These are phyloP conservation scores for Xerus rutilus DNA, from an alignment of 2,797 vertebrate genomes.

Conservation along the genomic window DNA sequence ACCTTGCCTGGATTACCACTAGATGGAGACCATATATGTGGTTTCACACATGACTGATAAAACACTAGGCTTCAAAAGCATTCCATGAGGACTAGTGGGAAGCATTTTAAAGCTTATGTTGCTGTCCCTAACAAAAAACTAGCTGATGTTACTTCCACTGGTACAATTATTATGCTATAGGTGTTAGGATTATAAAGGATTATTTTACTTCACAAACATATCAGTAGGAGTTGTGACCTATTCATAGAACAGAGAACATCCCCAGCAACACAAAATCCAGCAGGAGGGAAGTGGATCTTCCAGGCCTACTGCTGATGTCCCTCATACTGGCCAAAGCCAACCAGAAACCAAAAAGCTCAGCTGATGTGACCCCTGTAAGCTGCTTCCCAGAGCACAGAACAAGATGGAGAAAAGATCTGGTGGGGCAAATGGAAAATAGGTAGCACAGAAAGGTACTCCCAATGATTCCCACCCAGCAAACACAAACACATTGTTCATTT, in stretches of 20 bases:
- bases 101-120: not conserved
- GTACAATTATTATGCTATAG: not conserved
- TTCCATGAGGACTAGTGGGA: not conserved
- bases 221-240: not conserved
- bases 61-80: constrained; percentile 28
- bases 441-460: not conserved
- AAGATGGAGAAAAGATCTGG: not conserved
- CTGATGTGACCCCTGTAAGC: not conserved
- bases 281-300: not conserved
- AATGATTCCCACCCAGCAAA: not conserved
- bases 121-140: constrained; percentile 39
- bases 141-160: constrained; percentile 28
- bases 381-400: not conserved
- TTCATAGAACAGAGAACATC: not conserved
- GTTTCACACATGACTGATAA: constrained; percentile 38
- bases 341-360: constrained; percentile 40
- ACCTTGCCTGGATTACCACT: not conserved
- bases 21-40: not conserved
- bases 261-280: not conserved
- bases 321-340: not conserved
- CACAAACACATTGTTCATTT: not conserved
- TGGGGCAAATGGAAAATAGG: not conserved
- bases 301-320: not conserved
- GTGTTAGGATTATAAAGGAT: not conserved
- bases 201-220: not conserved